Evolutionary conservation across 1,140 invertebrate genomes (phyloP), one percentile per base, ranked within the genome.

Genomic region (Drosophila malerkotliana): DNA sequence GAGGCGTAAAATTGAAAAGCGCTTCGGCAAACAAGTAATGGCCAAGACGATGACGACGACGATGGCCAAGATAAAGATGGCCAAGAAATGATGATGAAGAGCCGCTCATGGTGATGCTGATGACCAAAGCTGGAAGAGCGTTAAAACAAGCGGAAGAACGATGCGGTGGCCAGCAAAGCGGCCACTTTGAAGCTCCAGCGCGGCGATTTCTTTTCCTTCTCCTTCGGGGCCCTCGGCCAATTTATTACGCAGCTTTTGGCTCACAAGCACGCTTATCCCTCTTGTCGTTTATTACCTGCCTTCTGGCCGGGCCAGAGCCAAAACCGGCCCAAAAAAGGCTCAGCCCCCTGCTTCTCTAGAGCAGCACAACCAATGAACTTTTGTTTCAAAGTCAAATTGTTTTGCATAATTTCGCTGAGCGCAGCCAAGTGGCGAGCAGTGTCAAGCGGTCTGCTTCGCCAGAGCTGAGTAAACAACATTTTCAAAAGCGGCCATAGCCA

Each of bases 1-100:
- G 83, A 87, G 83, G 83, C 83, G 83, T 88, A 87, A 88, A 88
- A 88, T 88, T 88, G 83, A 88, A 88, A 88, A 88, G 83, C 79
- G 76, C 83, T 87, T 77, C 66, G 62, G 56, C 82, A 85, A 85
- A 85, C 82, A 85, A 80, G 72, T 72, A 54, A 32, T 61, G 59
- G 14, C 37, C 44, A 21, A 30, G 56, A 6, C 7, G 44, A 51
- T 49, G 63, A 10, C 37, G 51, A 68, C 30, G 58, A 10, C 30
- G 49, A 55, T 73, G 52, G 48, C 44, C 28, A 47, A 15, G 44
- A 44, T 53, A 56, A 41, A 55, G 60, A 47, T 37, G 47, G 34
- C 26, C 26, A 28, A 28, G 26, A n/a, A 62, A 44, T 41, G 64
- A 39, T 26, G 52, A 26, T 34, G 41, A 37, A 44, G 41, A 18